phyloP scores from a whole-genome alignment of 2,888 invertebrate genomes.

The Latrodectus hesperus region DNA sequence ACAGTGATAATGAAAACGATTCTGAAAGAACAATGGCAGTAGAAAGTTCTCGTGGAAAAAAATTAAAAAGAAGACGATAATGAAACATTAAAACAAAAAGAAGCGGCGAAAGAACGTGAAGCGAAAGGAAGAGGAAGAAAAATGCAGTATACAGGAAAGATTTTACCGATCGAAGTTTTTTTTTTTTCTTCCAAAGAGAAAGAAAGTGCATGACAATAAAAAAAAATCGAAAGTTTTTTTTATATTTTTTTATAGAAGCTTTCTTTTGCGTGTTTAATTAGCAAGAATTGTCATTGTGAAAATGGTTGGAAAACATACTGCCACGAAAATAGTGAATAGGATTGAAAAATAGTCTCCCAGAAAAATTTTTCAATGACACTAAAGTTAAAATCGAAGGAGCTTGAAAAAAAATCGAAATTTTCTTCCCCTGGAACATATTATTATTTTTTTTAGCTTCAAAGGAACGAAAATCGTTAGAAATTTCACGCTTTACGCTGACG shows the following conservation, averaged over 20 bases:
- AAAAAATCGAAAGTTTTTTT: background rate
- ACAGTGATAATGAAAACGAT: conserved; percentile 68
- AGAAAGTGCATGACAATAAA: conserved; percentile 39
- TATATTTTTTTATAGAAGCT: conserved; percentile 4
- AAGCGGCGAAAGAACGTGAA: conserved; percentile 8
- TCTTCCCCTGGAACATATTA: conserved; percentile 26
- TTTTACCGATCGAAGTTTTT: conserved; percentile 57
- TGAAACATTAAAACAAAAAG: conserved; percentile 66
- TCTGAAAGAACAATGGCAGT: conserved; percentile 52
- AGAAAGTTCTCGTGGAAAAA: conserved; percentile 29
- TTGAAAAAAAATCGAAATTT: conserved; percentile 20
- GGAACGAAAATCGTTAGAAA: conserved; percentile 66
- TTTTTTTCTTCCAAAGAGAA: conserved; percentile 26
- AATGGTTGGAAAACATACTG: conserved; percentile 67
- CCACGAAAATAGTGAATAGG: conserved; percentile 44
- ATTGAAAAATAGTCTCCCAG: conserved; percentile 58
- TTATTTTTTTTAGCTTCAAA: conserved; percentile 17
- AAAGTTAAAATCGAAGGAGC: conserved; percentile 54
- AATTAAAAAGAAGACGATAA: conserved; percentile 47
- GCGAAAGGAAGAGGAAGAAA: conserved; percentile 1
- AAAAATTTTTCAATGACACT: conserved; percentile 57
- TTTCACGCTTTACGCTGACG: conserved; percentile 62
- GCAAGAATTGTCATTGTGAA: conserved; percentile 69
- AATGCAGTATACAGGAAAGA: conserved; percentile 34
- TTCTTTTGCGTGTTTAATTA: conserved; percentile 64